These are phyloP conservation scores for Festucalex cinctus DNA, from an alignment of 2,113 vertebrate genomes.

Conservation along the genomic window DNA sequence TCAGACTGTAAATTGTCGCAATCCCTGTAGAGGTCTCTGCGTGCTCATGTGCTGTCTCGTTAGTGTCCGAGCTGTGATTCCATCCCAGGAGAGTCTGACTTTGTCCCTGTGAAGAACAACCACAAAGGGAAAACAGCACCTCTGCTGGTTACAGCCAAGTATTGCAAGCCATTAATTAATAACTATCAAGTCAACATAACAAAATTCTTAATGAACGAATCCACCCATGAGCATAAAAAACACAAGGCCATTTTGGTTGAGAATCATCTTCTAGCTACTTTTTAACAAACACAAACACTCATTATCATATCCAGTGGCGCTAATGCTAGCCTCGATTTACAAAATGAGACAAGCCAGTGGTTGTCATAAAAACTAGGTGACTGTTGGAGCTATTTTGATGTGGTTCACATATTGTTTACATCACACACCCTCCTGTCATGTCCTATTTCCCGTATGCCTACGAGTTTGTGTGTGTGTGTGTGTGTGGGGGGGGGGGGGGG, in stretches of 20 bases:
- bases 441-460: constrained; percentile 9
- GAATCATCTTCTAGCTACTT: neutral
- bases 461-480: constrained; percentile 16
- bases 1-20: constrained; percentile 8
- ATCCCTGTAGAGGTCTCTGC: constrained; percentile 2
- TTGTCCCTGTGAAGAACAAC: constrained; percentile 11
- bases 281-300: constrained; percentile 2
- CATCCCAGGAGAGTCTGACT: constrained; percentile 20
- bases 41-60: constrained; percentile 16
- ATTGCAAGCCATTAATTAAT: neutral
- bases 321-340: constrained; percentile 49
- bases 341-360: constrained; percentile 44
- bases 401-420: constrained; percentile 56
- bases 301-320: constrained; percentile 17
- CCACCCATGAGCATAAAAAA: constrained; percentile 4
- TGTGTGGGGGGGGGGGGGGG: neutral
- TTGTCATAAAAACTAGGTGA: constrained; percentile 54
- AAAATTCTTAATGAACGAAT: neutral
- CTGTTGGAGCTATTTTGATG: constrained; percentile 55
- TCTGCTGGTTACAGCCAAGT: neutral
- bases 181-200: neutral
- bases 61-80: constrained; percentile 12
- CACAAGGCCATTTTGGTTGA: neutral
- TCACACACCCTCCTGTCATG: constrained; percentile 56
- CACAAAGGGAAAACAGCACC: constrained; percentile 18